Evolutionary conservation across 2,797 vertebrate species (phyloP).

Genomic region (Macropodus opercularis): DNA sequence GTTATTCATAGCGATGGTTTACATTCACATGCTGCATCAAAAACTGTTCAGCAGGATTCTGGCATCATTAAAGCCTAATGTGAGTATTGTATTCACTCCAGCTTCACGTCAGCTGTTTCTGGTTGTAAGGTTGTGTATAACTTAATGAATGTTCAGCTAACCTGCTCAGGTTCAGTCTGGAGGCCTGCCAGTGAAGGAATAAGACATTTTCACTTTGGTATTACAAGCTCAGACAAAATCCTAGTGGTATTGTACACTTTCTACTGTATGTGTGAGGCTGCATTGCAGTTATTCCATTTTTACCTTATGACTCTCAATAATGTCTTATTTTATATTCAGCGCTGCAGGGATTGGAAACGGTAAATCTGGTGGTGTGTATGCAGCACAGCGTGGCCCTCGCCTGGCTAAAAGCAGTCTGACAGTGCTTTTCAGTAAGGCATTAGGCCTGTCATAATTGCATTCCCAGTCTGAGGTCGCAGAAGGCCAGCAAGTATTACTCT

Average conservation of each 20-base stretch:
- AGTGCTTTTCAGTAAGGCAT: conserved; percentile 54
- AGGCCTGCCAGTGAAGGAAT: not conserved
- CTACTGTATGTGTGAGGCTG: not conserved
- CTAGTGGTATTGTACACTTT: not conserved
- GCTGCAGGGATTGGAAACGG: conserved; percentile 7
- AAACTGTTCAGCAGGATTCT: conserved; percentile 22
- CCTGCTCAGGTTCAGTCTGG: not conserved
- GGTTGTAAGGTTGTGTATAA: conserved; percentile 19
- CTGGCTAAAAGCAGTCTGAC: conserved; percentile 56
- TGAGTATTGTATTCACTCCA: not conserved
- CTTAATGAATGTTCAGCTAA: conserved; percentile 13
- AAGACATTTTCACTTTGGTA: conserved; percentile 16
- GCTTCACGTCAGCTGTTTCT: conserved; percentile 19
- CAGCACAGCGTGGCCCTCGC: conserved; percentile 15
- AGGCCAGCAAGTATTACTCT: conserved; percentile 55
- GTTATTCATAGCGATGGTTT: no score
- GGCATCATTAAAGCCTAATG: conserved; percentile 19
- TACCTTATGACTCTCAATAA: conserved; percentile 40
- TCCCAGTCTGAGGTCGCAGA: conserved; percentile 69
- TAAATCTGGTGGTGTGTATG: conserved; percentile 18
- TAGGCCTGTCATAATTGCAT: conserved; percentile 74
- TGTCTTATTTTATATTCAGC: conserved; percentile 56
- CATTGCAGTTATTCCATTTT: conserved; percentile 33
- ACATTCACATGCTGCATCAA: not conserved
- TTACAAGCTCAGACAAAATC: not conserved